Evolutionary conservation across 92 coral and sea anemone genomes (phyloP), one percentile per base, ranked within the genome.

Genomic region (Parazoanthus darwini): DNA sequence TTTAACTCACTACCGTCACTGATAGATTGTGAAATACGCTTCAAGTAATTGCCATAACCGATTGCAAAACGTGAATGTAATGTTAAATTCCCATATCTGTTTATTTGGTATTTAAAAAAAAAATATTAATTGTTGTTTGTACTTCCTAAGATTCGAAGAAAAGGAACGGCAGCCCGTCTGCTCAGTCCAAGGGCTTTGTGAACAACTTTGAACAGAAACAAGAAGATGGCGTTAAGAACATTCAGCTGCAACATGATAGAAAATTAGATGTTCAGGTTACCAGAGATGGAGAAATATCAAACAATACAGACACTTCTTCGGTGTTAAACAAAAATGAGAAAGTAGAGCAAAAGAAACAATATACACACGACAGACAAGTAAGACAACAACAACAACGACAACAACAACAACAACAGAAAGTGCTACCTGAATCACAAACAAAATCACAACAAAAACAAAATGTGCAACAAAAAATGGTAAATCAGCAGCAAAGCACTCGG

Each of bases 401-500:
- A 26, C 79, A 20, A 68, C 79, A 20, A 68, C 75, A 80, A 50
- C 91, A 88, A 14, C 79, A 51, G 35, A 72, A 74, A 44, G 10
- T 22, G 23, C n/a, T 43, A 44, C 38, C 82, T 43, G 89, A 86
- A 44, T 35, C 72, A 82, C 88, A 81, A 54, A 72, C 88, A 58
- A 88, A 63, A 65, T 29, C 78, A 46, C 54, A 84, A 29, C 33
- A 29, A 29, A 29, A 29, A 29, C 33, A 29, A 29, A 29, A 29
- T 35, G 88, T 44, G 2, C 88, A 84, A 51, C 95, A 80, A 15
- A 92, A 90, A 46, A 78, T 22, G 82, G 85, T 25, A 63, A 88
- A 51, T 88, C 93, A 54, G 88, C 94, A 77, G 80, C 89, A 75
- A 33, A 44, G 72, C 15, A 33, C 85, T 56, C 46, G 72, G 8